Conservation (phyloP, 2,888 invertebrate genomes). For the Nymphalis urticae region DNA sequence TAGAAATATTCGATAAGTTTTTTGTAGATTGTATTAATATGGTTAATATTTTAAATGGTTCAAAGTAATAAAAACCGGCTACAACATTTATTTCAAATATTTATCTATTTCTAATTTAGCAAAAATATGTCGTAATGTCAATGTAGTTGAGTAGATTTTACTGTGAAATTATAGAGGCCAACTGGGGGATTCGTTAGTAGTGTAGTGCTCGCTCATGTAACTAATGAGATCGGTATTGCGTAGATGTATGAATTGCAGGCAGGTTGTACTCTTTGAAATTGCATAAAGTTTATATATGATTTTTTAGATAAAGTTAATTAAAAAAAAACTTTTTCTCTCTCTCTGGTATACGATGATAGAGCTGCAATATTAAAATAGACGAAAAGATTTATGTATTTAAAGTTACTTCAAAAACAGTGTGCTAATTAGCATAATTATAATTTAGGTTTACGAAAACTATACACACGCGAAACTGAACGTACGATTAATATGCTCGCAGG, state of each 20-base stretch:
- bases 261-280: constrained; percentile 30
- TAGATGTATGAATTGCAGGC: constrained; percentile 18
- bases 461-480: too few relatives aligned
- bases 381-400: background rate
- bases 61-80: constrained; percentile 20
- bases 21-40: background rate
- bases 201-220: constrained; percentile 32
- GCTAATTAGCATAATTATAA: background rate
- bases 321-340: constrained; percentile 3
- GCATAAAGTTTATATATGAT: constrained; percentile 18
- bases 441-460: background rate
- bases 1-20: background rate
- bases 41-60: background rate
- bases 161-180: constrained; percentile 5
- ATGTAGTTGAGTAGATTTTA: constrained; percentile 19
- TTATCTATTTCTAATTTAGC: constrained; percentile 1
- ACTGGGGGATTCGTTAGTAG: constrained; percentile 30
- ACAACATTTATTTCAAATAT: constrained; percentile 27
- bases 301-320: constrained; percentile 18
- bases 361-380: background rate
- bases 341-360: background rate
- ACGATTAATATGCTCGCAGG: too few relatives aligned
- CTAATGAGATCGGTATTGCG: constrained; percentile 38
- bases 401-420: background rate
- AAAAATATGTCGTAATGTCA: constrained; percentile 16